phyloP scores from a whole-genome alignment of 1,140 invertebrate species.

The Aphelenchoides besseyi region DNA sequence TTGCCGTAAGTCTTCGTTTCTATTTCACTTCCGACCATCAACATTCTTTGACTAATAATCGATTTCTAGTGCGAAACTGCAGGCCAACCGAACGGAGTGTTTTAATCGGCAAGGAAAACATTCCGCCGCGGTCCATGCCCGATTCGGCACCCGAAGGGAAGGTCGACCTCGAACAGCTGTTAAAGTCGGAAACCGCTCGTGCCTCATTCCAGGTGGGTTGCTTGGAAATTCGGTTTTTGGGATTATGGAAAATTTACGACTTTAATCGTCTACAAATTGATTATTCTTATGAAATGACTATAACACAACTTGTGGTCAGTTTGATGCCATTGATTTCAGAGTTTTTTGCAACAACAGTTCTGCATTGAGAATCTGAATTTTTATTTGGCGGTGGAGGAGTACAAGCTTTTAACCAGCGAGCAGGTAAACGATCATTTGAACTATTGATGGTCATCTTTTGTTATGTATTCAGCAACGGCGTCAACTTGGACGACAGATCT shows the following conservation, averaged over 20 bases:
- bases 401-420: conserved; percentile 45
- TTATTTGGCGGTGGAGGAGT: conserved; percentile 60
- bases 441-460: neutral
- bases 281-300: too few relatives aligned
- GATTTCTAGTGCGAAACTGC: neutral
- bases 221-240: conserved; percentile 2
- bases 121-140: conserved; percentile 20
- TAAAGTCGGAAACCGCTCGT: conserved; percentile 51
- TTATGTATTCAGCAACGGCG: conserved; percentile 46
- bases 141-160: conserved; percentile 34
- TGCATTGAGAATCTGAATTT: conserved; percentile 61
- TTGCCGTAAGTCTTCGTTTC: neutral
- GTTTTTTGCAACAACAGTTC: conserved; percentile 60
- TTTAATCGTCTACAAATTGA: too few relatives aligned
- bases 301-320: too few relatives aligned
- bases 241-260: too few relatives aligned
- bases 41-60: neutral
- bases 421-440: conserved; percentile 27
- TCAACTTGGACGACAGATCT: conserved; percentile 49
- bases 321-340: too few relatives aligned
- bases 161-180: conserved; percentile 39
- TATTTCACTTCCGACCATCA: neutral
- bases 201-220: conserved; percentile 42
- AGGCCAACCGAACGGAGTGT: neutral
- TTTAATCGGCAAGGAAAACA: conserved; percentile 14